Evolutionary conservation across 1,140 invertebrate genomes (phyloP).

Genomic region (Heliconius hermathena): DNA sequence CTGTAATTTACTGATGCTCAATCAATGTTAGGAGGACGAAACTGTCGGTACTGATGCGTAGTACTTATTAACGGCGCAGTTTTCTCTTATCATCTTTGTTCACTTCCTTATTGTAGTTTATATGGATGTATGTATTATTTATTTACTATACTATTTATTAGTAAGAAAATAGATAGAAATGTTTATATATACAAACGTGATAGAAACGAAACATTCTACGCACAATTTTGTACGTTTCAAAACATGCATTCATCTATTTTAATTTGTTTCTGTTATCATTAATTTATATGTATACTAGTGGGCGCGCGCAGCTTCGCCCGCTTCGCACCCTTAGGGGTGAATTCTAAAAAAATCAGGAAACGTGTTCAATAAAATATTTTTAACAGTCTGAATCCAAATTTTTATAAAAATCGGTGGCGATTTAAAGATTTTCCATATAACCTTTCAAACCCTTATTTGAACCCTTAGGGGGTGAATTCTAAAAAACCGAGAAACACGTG

Average conservation of each 20-base stretch:
- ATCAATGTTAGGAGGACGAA: constrained; percentile 38
- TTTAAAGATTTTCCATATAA: too few relatives aligned
- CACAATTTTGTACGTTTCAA: constrained; percentile 8
- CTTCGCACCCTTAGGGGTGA: too few relatives aligned
- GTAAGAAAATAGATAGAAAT: neutral
- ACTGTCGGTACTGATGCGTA: constrained; percentile 25
- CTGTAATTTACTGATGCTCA: constrained; percentile 29
- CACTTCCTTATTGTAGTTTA: constrained; percentile 25
- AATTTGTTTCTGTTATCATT: neutral
- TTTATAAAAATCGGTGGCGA: too few relatives aligned
- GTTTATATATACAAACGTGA: constrained; percentile 13
- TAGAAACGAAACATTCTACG: constrained; percentile 7
- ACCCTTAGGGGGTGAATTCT: too few relatives aligned
- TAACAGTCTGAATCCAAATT: too few relatives aligned
- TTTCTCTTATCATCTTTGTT: constrained; percentile 36
- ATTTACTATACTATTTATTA: constrained; percentile 16
- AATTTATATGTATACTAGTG: neutral
- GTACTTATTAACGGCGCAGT: constrained; percentile 32
- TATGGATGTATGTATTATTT: constrained; percentile 14
- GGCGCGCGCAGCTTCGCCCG: too few relatives aligned
- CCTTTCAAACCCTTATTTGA: too few relatives aligned
- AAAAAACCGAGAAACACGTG: too few relatives aligned
- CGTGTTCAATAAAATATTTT: too few relatives aligned
- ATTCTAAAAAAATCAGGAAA: too few relatives aligned
- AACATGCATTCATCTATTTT: neutral